Base-by-base conservation (phyloP, 2,797 vertebrate genomes). In the Cyprinodon diabolis region DNA sequence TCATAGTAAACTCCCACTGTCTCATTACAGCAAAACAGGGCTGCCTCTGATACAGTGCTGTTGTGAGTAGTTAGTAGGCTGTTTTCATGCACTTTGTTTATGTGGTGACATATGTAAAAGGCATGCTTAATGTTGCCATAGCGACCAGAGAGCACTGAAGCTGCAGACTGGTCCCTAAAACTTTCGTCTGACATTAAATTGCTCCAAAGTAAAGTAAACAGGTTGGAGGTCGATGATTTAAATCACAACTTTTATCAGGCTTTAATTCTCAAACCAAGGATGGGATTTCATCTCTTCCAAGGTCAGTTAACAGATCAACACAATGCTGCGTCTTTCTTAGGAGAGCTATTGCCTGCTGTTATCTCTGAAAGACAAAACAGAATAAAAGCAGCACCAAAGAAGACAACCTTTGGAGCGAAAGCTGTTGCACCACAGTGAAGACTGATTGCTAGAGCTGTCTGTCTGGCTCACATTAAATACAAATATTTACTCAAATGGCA, bases 291-390 rank as follows among this genome's bases (percentile, higher is more conserved):
- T 47, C 45, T 47, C 45, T 47, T 40, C 62, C 62, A 65, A 47
- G 62, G n/a, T 65, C 43, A 47, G 62, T 65, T 65, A 65, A 45
- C 62, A 47, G 40, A 65, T 11, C 4, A 65, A 63, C 43, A 47
- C 62, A 65, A 23, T 6, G 23, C 40, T 23, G 17, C 17, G 57
- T 40, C 37, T 43, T 63, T 65, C 62, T 47, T 65, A 47, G 23
- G 40, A 23, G 21, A 65, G 43, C 40, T 45, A 10, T 14, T 45
- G 43, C 40, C 11, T 0, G n/a, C 21, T 65, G 37, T 47, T 45
- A 65, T 65, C 43, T 47, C 43, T 13, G 21, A 65, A 47, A 65
- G 43, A 65, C 21, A 65, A 11, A 21, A 65, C 19, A 21, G 51
- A 65, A 43, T 65, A 43, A 65, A 65, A 65, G 40, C 12, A 65